Base-by-base conservation (phyloP, 23 tunicate species). In the Diplosoma virens region DNA sequence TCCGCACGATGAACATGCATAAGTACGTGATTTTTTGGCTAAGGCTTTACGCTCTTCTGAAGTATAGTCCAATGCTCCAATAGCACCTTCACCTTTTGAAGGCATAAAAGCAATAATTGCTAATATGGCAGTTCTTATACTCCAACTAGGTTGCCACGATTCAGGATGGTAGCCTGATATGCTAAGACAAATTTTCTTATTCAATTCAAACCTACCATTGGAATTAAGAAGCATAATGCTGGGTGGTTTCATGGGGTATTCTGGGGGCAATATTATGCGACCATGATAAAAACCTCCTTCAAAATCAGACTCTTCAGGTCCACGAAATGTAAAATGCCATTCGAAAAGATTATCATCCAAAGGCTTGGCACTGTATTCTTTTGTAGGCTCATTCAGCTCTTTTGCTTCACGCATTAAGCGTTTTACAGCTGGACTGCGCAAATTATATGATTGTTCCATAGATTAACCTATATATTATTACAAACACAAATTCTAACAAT, bases 171-270 rank as follows among this genome's bases (percentile, higher is more conserved):
- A 95, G 20, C 99, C 99, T 25, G 96, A 89, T 22, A 95, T 95
- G 53, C 96, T 89, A 53, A 95, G 85, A 69, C 99, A 95, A 52
- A 95, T 95, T 46, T 95, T 95, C 56, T 95, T 95, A 78, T 95
- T 75, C 22, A 84, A 63, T 45, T 95, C 99, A 84, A 95, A 95
- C 60, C 99, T 70, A 0, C 99, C 99, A 84, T 89, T 95, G 16
- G 93, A 88, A 78, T 90, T 95, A 3, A 89, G 67, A 0, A 95
- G 77, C 75, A 95, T 79, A 24, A 95, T 91, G 65, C 91, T 95
- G 21, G 99, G 99, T 20, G 99, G 99, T 70, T 95, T 95, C 99
- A 95, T 95, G 20, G 99, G 99, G 54, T 95, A 95, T 50, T 89
- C 99, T 25, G 96, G 96, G 6, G 99, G 99, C 20, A 95, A 72